phyloP scores from a whole-genome alignment of 2,113 vertebrate genomes.

The Tringa solitaria region DNA sequence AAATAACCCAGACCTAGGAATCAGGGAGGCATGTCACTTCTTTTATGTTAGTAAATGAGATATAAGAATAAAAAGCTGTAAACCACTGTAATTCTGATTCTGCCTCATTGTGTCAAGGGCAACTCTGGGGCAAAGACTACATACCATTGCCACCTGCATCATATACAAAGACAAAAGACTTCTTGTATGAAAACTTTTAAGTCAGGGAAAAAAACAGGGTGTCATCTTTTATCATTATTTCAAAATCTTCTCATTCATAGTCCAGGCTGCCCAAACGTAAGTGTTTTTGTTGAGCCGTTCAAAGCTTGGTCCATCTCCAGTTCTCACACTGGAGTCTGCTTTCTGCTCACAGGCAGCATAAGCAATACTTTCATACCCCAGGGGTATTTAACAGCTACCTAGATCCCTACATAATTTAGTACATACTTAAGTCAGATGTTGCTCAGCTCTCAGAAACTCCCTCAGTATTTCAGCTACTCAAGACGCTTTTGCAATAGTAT shows the following conservation, averaged over 20 bases:
- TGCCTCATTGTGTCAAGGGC: not conserved
- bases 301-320: not conserved
- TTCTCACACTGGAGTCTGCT: not conserved
- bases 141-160: not conserved
- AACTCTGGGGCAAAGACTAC: not conserved
- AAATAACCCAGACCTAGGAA: not conserved
- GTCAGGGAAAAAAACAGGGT: not conserved
- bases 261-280: not conserved
- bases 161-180: rapidly evolving
- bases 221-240: not conserved
- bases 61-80: not conserved
- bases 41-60: not conserved
- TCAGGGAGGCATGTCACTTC: not conserved
- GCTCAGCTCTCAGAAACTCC: not conserved
- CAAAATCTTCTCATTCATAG: not conserved
- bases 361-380: not conserved
- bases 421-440: not conserved
- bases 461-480: not conserved
- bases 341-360: not conserved
- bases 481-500: not conserved
- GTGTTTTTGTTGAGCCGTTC: not conserved
- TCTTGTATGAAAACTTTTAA: not conserved
- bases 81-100: not conserved
- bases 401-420: not conserved
- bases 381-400: not conserved